A percentile compares a stretch with the other conserved stretches of the same genome.
phyloP scores from a whole-genome alignment of 2,797 vertebrate species.

The Chelmon rostratus region DNA sequence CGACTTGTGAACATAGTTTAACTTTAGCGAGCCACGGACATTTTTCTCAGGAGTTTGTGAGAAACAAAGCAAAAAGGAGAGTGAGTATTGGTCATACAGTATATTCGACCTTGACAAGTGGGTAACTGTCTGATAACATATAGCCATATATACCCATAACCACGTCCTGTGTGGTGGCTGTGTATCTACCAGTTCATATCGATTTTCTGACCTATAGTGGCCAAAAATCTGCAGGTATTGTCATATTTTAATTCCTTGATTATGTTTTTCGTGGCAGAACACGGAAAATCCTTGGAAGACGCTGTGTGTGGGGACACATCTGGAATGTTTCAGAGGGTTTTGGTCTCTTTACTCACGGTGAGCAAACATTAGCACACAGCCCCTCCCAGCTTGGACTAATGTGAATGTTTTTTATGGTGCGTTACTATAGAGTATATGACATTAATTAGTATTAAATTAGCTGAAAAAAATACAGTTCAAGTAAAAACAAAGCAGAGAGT shows the following conservation, averaged over 20 bases:
- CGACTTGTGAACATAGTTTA: too few species aligned
- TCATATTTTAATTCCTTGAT: neutral
- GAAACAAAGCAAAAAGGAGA: too few species aligned
- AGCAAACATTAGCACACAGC: slow-evolving; percentile 55
- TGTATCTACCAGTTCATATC: neutral
- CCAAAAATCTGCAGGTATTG: neutral
- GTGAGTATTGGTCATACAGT: neutral
- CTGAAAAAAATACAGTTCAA: neutral
- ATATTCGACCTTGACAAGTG: too few species aligned
- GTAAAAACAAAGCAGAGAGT: neutral
- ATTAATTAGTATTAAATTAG: neutral
- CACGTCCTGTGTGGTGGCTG: too few species aligned
- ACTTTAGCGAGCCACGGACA: too few species aligned
- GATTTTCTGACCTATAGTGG: neutral
- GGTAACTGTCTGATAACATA: too few species aligned
- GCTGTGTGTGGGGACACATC: slow-evolving; percentile 93
- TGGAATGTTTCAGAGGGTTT: slow-evolving; percentile 93
- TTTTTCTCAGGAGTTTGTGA: too few species aligned
- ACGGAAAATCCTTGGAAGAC: slow-evolving; percentile 88
- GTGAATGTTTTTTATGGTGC: neutral
- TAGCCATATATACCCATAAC: too few species aligned
- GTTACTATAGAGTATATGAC: neutral
- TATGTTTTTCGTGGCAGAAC: slow-evolving; percentile 81
- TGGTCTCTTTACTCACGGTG: slow-evolving; percentile 94
- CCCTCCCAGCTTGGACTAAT: neutral